Evolutionary conservation across 2,113 vertebrate genomes (phyloP).

Genomic region (Amblyopsis rosae): DNA sequence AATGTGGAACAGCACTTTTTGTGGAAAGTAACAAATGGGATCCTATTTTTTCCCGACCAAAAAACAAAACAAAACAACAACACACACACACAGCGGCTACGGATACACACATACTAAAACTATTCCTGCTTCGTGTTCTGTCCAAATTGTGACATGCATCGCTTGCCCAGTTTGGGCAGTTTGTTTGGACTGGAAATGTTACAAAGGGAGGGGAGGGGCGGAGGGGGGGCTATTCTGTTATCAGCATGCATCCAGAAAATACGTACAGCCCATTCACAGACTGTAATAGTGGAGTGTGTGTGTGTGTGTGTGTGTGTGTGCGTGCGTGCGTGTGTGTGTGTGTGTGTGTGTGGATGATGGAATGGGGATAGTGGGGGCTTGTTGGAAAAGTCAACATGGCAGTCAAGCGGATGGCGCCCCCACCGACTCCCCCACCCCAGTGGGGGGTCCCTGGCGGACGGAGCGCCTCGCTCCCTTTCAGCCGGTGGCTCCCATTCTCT

Average conservation of each 20-base stretch:
- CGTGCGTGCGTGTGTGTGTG: neutral
- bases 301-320: conserved; percentile 17
- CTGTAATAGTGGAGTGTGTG: conserved; percentile 13
- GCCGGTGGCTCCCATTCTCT: conserved; percentile 61
- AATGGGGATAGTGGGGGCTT: conserved; percentile 28
- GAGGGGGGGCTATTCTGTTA: conserved; percentile 45
- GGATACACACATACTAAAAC: conserved; percentile 35
- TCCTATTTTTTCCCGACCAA: conserved; percentile 12
- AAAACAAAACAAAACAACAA: conserved; percentile 33
- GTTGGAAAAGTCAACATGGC: conserved; percentile 30
- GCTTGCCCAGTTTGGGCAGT: conserved; percentile 19
- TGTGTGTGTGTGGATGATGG: conserved; percentile 13
- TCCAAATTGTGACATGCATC: conserved; percentile 24
- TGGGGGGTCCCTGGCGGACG: conserved; percentile 68
- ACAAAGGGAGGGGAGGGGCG: neutral
- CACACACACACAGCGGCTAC: conserved; percentile 30
- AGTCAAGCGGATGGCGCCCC: conserved; percentile 43
- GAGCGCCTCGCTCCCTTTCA: conserved; percentile 66
- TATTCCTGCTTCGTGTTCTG: conserved; percentile 19
- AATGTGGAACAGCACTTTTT: conserved; percentile 16
- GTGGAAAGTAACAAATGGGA: conserved; percentile 24
- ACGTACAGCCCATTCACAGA: conserved; percentile 5
- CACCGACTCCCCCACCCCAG: conserved; percentile 25
- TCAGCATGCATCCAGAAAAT: conserved; percentile 57
- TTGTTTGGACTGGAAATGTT: conserved; percentile 44